Evolutionary conservation across 2,797 vertebrate genomes (phyloP).

Genomic region (Allobates femoralis): DNA sequence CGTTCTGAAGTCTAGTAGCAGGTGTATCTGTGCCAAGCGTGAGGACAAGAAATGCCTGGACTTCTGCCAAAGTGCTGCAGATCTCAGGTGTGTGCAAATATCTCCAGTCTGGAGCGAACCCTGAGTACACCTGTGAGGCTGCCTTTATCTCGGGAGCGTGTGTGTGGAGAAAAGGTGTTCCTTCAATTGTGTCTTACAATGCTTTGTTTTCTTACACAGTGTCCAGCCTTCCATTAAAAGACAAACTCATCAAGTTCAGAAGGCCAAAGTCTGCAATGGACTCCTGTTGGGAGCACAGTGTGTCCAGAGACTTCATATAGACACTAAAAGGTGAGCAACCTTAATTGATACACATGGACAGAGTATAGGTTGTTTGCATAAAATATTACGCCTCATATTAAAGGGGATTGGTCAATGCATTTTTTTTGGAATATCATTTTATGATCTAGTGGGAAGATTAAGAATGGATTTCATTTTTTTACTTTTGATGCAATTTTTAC

Average conservation of each 20-base stretch:
- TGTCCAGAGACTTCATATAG: constrained; percentile 69
- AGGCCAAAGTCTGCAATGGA: constrained; percentile 69
- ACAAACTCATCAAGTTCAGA: constrained; percentile 53
- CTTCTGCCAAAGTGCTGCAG: constrained; percentile 83
- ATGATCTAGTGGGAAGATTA: background rate
- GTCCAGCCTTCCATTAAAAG: constrained; percentile 72
- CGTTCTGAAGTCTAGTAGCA: constrained; percentile 63
- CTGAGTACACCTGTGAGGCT: constrained; percentile 43
- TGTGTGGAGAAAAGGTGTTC: constrained; percentile 52
- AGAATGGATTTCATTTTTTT: background rate
- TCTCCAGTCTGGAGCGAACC: constrained; percentile 43
- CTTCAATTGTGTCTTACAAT: constrained; percentile 51
- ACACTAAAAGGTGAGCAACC: constrained; percentile 79
- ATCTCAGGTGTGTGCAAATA: constrained; percentile 72
- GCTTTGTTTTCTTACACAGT: constrained; percentile 66
- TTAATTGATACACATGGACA: background rate
- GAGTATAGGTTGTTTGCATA: background rate
- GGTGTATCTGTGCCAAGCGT: constrained; percentile 83
- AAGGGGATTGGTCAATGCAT: background rate
- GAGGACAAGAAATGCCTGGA: constrained; percentile 82
- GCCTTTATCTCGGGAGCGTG: constrained; percentile 51
- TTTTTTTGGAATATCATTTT: background rate
- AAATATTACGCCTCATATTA: background rate
- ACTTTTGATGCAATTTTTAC: background rate
- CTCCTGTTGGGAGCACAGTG: constrained; percentile 70